Evolutionary conservation across 2,113 vertebrate species (phyloP), one percentile per base, ranked within the genome.

Genomic region (Takifugu flavidus): DNA sequence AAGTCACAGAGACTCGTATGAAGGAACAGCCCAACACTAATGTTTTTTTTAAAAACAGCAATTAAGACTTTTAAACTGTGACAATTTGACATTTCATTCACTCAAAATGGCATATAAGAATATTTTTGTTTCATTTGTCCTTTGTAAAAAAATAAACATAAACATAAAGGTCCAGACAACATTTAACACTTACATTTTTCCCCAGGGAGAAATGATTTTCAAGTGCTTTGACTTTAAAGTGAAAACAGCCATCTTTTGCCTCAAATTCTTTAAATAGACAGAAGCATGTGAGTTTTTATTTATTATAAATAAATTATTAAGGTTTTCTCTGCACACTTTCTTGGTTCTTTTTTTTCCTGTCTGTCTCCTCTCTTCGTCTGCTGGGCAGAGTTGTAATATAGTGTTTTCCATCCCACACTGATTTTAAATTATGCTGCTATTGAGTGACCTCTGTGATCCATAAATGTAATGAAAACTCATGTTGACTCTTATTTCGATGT

Each of bases 301-400:
- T 66, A 63, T 72, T 56, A 56, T 52, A 71, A 55, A 65, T 39
- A 28, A 42, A 26, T 53, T 58, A n/a, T 59, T 13, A 29, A 34
- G 10, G 45, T 72, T 60, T 27, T 49, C 39, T 53, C 27, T 53
- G 28, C 13, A 1, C 34, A 11, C 34, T 11, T 39, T 20, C 20
- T 20, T 6, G 29, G 29, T 3, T 31, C 20, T 43, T 49, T 3
- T 60, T 49, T 42, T 14, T 56, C 39, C 45, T 49, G 4, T 13
- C 2, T 51, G 25, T n/a, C 51, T 72, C 10, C 13, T 49, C 49
- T 68, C 20, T 59, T 28, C 25, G 5, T 72, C 71, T 86, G 85
- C 88, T 79, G 83, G 87, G 88, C 82, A 86, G 83, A 74, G 74
- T 57, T 59, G 62, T 43, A 52, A 66, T 49, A 65, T 34, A 73